Evolutionary conservation across 2,888 invertebrate genomes (phyloP), one percentile per base, ranked within the genome.

Genomic region (Andricus curvator): DNA sequence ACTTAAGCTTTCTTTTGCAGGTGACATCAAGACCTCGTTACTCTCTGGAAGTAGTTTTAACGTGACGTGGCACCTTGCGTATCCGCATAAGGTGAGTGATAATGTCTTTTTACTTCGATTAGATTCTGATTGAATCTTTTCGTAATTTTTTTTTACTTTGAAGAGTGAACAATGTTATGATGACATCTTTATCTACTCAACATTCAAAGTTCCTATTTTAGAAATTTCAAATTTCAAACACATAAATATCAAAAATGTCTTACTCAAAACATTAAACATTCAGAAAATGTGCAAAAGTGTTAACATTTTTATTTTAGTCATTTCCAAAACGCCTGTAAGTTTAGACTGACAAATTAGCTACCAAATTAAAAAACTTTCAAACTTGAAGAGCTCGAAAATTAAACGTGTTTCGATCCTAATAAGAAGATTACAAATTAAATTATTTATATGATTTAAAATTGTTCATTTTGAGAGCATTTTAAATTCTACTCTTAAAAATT

Each of bases 1-100:
- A 51, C 20, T 6, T 2, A 29, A 48, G 20, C 86, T 86, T 89
- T 90, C 88, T 86, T 83, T 94, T 95, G 48, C 95, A 97, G 98
- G 97, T 86, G 94, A 95, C 88, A 94, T 96, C 89, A 95, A 95
- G 92, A 98, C 98, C 56, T 95, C 97, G 33, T 94, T 98, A 88
- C 92, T 96, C 83, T 95, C 97, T 25, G 98, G 98, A 78, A 96
- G 97, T 83, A 95, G 95, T 84, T 96, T 99, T 90, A 98, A 97
- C 93, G 96, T 98, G 76, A 96, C 97, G 83, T 99, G 98, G 98
- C 98, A 98, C 93, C 94, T 98, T 88, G 97, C 98, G 17, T 98
- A 98, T 93, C 97, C 98, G 8, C 98, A 99, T 91, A 94, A 95
- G 94, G 97, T 97, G 94, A 95, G 95, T 94, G 82, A 77, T 84